These are phyloP conservation scores for Peromyscus eremicus DNA, from an alignment of 2,797 vertebrate species.

Conservation along the genomic window DNA sequence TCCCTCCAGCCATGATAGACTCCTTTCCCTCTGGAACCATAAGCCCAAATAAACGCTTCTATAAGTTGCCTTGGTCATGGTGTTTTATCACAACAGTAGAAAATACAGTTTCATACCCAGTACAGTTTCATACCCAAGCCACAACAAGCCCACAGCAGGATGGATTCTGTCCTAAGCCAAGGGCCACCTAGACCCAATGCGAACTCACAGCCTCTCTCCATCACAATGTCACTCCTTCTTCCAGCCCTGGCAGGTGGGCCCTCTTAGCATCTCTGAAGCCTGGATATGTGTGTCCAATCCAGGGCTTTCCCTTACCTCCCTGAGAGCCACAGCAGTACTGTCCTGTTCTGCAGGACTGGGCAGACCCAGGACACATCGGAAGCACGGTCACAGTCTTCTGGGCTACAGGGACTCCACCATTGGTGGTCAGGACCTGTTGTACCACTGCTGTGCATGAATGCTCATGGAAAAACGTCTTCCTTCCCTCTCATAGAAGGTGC, in stretches of 20 bases:
- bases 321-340: accelerated
- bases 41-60: background rate
- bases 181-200: background rate
- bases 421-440: background rate
- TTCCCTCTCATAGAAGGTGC: background rate
- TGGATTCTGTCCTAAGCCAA: background rate
- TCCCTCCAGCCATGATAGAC: background rate
- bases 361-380: background rate
- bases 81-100: background rate
- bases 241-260: too few species aligned
- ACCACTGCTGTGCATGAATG: background rate
- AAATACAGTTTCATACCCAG: background rate
- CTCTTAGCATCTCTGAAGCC: background rate
- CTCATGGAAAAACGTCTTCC: background rate
- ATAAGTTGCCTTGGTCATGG: background rate
- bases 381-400: background rate
- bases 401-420: background rate
- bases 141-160: background rate
- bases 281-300: background rate
- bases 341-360: background rate
- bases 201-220: too few species aligned
- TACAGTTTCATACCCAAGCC: background rate
- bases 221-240: accelerated
- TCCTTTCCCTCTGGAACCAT: background rate
- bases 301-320: background rate